Evolutionary conservation across 92 coral and sea anemone genomes (phyloP), one percentile per base, ranked within the genome.

Genomic region (Chrysogorgia sp.): DNA sequence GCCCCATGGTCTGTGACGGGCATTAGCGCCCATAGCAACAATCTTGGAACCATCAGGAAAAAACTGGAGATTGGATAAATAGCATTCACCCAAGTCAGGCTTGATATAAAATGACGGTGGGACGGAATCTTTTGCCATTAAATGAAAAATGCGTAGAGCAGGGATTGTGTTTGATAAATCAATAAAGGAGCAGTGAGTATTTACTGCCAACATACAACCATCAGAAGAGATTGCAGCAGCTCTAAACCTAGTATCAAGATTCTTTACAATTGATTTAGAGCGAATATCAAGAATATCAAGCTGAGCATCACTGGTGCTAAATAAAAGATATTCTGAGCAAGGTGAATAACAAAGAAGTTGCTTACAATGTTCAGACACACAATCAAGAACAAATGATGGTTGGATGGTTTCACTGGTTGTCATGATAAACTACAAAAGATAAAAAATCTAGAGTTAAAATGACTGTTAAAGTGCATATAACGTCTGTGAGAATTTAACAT

Each of bases 1-100:
- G 47, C 70, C 31, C 81, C 70, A 34, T 56, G 83, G 83, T 65
- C 55, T 26, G 62, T 48, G 33, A 49, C 40, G 57, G 65, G 34
- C 31, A 34, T 70, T 63, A 40, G 65, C 55, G 48, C 35, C 40
- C 40, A n/a, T 47, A 15, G 53, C 53, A 47, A 47, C n/a, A 47
- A 47, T 7, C 15, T 15, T 47, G 53, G 53, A 47, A n/a, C 14
- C 53, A 47, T 47, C 53, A 2, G 53, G 53, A 15, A 47, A 47
- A 15, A 47, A 47, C 53, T 47, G 7, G 53, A 47, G 53, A 15
- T 47, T 47, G 53, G 53, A 7, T 7, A 47, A 7, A 6, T 2
- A 7, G 53, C 15, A 7, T 7, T 7, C 10, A 6, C 14, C 53
- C 7, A 47, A 47, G n/a, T 15, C 53, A 7, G 53, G 53, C 15